A percentile compares a stretch with the other conserved stretches of the same genome.
Conservation (phyloP, 2,113 vertebrate species). For the Gymnobelideus leadbeateri region DNA sequence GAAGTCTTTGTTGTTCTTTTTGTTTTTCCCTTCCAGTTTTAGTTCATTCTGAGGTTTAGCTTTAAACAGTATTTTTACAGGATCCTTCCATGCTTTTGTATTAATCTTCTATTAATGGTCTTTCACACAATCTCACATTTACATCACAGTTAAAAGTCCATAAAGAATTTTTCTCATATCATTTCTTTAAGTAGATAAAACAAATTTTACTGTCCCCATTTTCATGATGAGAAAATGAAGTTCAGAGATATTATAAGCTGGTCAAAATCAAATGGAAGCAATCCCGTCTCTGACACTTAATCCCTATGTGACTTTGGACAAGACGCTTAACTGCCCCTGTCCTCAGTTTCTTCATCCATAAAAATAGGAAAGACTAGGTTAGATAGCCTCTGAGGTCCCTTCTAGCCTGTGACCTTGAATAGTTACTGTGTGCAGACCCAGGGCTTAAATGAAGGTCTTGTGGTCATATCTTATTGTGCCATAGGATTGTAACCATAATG, state of each 20-base stretch:
- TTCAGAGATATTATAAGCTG: background rate
- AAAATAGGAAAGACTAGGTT: background rate
- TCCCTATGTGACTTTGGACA: background rate
- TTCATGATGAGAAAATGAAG: background rate
- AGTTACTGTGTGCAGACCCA: conserved; percentile 32
- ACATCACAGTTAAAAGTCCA: background rate
- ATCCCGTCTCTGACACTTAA: background rate
- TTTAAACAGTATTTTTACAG: background rate
- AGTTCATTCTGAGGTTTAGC: background rate
- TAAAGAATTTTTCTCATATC: background rate
- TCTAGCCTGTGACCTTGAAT: background rate
- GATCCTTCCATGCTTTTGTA: background rate
- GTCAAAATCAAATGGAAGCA: background rate
- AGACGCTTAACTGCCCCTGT: background rate
- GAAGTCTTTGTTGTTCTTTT: conserved; percentile 27
- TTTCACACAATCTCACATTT: background rate
- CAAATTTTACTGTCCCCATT: background rate
- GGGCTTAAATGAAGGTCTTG: background rate
- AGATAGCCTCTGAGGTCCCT: background rate
- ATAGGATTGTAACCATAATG: background rate
- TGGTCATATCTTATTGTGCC: background rate
- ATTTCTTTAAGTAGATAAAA: background rate
- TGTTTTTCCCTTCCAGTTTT: conserved; percentile 14
- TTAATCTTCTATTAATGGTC: background rate
- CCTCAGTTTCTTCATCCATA: background rate